Conservation (phyloP, 92 coral and sea anemone species). For the Virgularia gustaviana region DNA sequence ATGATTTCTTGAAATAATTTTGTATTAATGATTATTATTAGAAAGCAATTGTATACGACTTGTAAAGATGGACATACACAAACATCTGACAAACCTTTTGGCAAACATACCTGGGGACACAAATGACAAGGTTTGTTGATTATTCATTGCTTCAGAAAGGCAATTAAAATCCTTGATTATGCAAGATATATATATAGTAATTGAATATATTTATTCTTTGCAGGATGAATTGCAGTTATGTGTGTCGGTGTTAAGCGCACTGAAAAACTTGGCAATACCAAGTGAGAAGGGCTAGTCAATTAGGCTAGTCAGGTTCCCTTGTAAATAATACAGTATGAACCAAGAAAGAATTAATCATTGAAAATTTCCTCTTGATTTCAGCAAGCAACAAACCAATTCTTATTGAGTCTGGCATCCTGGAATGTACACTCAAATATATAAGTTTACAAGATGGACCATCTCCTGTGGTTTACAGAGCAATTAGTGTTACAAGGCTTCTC, state of each 20-base stretch:
- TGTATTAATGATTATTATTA: too few relatives aligned
- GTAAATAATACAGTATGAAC: neutral
- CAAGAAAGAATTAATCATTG: neutral
- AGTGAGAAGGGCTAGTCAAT: constrained; percentile 38
- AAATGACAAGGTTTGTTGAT: constrained; percentile 8
- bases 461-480: constrained; percentile 69
- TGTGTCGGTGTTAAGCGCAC: constrained; percentile 87
- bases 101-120: constrained; percentile 25
- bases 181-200: neutral
- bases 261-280: constrained; percentile 86
- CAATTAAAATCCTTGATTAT: neutral
- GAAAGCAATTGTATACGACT: constrained; percentile 86
- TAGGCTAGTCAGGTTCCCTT: neutral
- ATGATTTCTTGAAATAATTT: neutral
- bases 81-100: constrained; percentile 58
- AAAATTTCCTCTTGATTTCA: constrained; percentile 6
- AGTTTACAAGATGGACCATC: constrained; percentile 13
- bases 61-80: constrained; percentile 80
- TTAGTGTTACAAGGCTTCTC: constrained; percentile 76
- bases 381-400: constrained; percentile 76
- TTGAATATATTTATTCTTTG: constrained; percentile 7
- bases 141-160: neutral
- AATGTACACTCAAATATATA: constrained; percentile 67
- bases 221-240: constrained; percentile 75
- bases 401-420: constrained; percentile 70